A percentile compares a stretch with the other conserved stretches of the same genome.
Evolutionary conservation across 2,888 invertebrate genomes (phyloP).

Genomic region (Loripinus fragilis): DNA sequence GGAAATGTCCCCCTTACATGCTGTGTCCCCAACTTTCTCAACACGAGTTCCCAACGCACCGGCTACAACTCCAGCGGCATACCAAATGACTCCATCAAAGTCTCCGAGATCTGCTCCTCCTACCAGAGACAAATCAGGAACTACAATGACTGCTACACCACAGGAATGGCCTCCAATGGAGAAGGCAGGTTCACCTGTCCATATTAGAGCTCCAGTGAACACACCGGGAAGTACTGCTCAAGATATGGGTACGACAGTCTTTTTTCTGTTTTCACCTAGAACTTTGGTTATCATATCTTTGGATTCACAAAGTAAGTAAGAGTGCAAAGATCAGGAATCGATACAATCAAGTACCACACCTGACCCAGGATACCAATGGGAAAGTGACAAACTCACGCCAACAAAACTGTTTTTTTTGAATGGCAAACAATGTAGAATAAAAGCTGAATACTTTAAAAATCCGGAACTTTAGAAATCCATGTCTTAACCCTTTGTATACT

Average conservation of each 20-base stretch:
- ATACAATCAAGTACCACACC: too few species aligned
- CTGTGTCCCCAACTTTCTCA: conserved; percentile 66
- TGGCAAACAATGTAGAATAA: too few species aligned
- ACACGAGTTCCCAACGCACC: conserved; percentile 71
- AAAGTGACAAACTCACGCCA: too few species aligned
- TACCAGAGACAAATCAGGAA: conserved; percentile 36
- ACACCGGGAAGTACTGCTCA: conserved; percentile 50
- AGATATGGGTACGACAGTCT: neutral
- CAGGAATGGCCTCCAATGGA: conserved; percentile 51
- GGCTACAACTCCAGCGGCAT: conserved; percentile 68
- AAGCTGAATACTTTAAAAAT: too few species aligned
- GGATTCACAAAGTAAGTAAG: too few species aligned
- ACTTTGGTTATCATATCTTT: too few species aligned
- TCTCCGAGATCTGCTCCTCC: conserved; percentile 46
- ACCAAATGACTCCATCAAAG: conserved; percentile 59
- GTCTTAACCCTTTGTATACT: too few species aligned
- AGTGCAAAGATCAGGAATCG: too few species aligned
- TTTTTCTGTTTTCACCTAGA: too few species aligned
- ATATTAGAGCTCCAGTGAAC: conserved; percentile 62
- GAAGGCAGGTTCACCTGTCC: conserved; percentile 48
- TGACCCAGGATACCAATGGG: too few species aligned
- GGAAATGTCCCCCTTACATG: conserved; percentile 40
- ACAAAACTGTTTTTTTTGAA: too few species aligned
- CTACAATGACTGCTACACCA: conserved; percentile 41
- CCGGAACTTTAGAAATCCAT: too few species aligned